Evolutionary conservation across 2,797 vertebrate species (phyloP).

Genomic region (Sebastes paucispinis): DNA sequence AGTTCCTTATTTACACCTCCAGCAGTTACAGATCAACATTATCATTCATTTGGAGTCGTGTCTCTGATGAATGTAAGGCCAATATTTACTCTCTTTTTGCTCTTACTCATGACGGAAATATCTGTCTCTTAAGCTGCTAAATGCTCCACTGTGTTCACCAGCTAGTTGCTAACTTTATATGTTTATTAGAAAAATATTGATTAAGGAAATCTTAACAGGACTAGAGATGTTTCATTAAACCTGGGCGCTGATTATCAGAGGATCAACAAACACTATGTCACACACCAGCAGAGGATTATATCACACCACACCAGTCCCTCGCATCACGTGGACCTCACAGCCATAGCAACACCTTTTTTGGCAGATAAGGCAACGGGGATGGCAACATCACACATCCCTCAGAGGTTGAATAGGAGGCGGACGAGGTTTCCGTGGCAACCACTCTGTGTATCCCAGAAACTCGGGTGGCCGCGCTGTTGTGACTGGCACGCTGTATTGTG

Average conservation of each 20-base stretch:
- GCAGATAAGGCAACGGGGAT: neutral
- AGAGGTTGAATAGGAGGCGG: slow-evolving; percentile 26
- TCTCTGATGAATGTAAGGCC: too few species aligned
- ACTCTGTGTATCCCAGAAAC: slow-evolving; percentile 58
- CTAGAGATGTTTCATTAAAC: neutral
- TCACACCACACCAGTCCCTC: neutral
- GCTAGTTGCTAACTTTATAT: too few species aligned
- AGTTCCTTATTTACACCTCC: too few species aligned
- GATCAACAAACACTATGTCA: neutral
- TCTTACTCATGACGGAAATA: too few species aligned
- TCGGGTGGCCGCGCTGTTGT: slow-evolving; percentile 5
- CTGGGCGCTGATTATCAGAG: neutral
- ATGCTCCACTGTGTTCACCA: too few species aligned
- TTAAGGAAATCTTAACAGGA: neutral
- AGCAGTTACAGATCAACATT: too few species aligned
- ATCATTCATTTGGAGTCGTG: too few species aligned
- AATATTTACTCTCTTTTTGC: too few species aligned
- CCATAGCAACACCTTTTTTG: slow-evolving; percentile 6
- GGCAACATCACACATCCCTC: slow-evolving; percentile 31
- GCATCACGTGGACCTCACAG: neutral
- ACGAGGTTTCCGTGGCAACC: slow-evolving; percentile 55
- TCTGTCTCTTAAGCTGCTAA: too few species aligned
- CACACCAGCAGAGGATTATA: neutral
- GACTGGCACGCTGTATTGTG: slow-evolving; percentile 58
- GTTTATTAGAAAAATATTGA: neutral